Base-by-base conservation (phyloP, 2,797 vertebrate genomes). In the Cossypha heuglini region DNA sequence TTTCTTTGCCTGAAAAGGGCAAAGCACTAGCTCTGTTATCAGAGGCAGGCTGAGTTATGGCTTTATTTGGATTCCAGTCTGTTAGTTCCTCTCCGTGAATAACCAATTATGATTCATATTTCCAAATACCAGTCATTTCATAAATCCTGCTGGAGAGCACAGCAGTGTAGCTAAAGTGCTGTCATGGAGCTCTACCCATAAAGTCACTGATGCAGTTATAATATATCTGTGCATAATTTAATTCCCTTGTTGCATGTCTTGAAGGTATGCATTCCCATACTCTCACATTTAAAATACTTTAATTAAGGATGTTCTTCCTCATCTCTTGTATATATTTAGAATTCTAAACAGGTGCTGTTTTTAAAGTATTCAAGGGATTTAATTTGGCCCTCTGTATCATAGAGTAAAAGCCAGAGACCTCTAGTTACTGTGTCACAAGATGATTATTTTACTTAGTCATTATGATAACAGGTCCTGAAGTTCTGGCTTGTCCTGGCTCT, bases 21-120 rank as follows among this genome's bases (percentile, higher is more conserved):
- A 76, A 64, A 73, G 13, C 19, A 31, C 16, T 46, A 71, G 40
- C 37, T 91, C 43, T 64, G 16, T 77, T 87, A 80, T 59, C 31
- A 77, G 74, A 79, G 33, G 9, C 57, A 79, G 59, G 38, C 45
- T 51, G 58, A 93, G 13, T 82, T 84, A 93, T 20, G 40, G 61
- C 61, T 88, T 90, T 88, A 68, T 85, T 80, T 93, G 48, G 46
- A 85, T 55, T 87, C 45, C 72, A 73, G 43, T 71, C 58, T 78
- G 49, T 86, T 80, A 78, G 83, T 93, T 93, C 67, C 62, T 86
- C 75, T 85, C 46, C 24, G 6, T 66, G 72, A 91, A 46, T 91
- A 83, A 77, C 71, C 61, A 79, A 66, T 96, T 96, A 81, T 59
- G 69, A 86, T 90, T 91, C 54, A 79, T 88, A 48, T 92, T 90